These are phyloP conservation scores for Mystacornis crossleyi DNA, from an alignment of 2,113 vertebrate species.

Conservation along the genomic window DNA sequence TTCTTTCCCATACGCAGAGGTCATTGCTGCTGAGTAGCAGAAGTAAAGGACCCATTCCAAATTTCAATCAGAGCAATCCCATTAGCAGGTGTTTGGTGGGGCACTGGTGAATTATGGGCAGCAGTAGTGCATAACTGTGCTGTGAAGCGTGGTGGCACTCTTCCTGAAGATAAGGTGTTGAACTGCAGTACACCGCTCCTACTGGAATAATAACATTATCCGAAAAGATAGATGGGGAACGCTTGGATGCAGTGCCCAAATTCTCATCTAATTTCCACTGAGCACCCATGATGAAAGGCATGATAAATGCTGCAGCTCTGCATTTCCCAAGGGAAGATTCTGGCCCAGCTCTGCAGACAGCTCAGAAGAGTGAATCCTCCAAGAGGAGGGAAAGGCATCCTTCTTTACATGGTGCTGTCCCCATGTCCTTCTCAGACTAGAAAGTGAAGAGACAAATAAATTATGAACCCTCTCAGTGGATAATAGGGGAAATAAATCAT, in stretches of 20 bases:
- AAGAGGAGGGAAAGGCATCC: not conserved
- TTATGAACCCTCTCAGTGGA: not conserved
- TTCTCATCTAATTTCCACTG: not conserved
- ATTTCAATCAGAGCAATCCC: not conserved
- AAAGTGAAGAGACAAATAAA: not conserved
- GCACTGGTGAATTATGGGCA: not conserved
- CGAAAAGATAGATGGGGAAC: not conserved
- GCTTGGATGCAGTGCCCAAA: not conserved
- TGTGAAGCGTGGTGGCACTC: not conserved
- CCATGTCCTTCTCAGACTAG: not conserved
- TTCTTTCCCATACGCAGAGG: not conserved
- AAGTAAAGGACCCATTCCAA: not conserved
- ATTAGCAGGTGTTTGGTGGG: not conserved
- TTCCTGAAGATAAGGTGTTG: not conserved
- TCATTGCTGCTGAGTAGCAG: not conserved
- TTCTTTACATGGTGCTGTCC: not conserved
- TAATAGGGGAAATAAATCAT: constrained; percentile 11
- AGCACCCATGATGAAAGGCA: not conserved
- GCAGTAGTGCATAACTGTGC: not conserved
- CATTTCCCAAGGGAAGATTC: not conserved
- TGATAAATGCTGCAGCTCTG: not conserved
- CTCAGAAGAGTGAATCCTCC: not conserved
- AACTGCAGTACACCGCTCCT: not conserved
- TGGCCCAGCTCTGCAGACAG: not conserved
- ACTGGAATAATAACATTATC: not conserved